A percentile compares a stretch with the other conserved stretches of the same genome.
These are phyloP conservation scores for Lepidurus arcticus DNA, from an alignment of 1,140 invertebrate genomes.

Conservation along the genomic window DNA sequence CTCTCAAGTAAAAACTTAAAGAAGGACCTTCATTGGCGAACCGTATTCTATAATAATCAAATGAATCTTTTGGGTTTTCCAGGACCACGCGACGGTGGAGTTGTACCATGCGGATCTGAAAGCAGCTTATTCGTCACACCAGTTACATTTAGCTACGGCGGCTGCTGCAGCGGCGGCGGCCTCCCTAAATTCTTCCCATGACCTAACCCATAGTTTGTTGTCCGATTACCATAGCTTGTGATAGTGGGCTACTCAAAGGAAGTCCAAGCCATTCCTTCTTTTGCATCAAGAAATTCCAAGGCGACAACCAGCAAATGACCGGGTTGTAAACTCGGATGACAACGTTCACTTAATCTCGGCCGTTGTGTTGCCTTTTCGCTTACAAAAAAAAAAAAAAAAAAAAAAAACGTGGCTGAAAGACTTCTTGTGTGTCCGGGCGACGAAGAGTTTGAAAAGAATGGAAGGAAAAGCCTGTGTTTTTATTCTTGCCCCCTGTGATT, in stretches of 20 bases:
- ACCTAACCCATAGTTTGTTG: constrained; percentile 37
- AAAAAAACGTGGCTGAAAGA: background rate
- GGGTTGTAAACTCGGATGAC: background rate
- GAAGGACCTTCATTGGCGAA: background rate
- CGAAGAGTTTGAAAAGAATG: background rate
- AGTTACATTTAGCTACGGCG: constrained; percentile 36
- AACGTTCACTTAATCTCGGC: background rate
- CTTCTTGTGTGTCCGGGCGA: background rate
- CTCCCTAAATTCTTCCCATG: constrained; percentile 34
- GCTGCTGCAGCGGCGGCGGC: constrained; percentile 33
- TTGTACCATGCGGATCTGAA: constrained; percentile 39
- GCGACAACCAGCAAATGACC: background rate
- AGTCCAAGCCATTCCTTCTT: background rate
- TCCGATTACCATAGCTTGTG: constrained; percentile 43
- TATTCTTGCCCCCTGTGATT: constrained; percentile 21
- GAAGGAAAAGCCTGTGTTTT: background rate
- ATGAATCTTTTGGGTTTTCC: background rate
- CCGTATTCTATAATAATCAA: background rate
- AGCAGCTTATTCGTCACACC: constrained; percentile 36
- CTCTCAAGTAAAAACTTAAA: background rate
- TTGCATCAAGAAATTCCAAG: constrained; percentile 14
- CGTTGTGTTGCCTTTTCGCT: constrained; percentile 15
- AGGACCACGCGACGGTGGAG: constrained; percentile 33
- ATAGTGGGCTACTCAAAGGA: constrained; percentile 40
- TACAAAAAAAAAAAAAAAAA: background rate